These are phyloP conservation scores for Stomatorhinus walkeri DNA, from an alignment of 2,797 vertebrate genomes.

Conservation along the genomic window DNA sequence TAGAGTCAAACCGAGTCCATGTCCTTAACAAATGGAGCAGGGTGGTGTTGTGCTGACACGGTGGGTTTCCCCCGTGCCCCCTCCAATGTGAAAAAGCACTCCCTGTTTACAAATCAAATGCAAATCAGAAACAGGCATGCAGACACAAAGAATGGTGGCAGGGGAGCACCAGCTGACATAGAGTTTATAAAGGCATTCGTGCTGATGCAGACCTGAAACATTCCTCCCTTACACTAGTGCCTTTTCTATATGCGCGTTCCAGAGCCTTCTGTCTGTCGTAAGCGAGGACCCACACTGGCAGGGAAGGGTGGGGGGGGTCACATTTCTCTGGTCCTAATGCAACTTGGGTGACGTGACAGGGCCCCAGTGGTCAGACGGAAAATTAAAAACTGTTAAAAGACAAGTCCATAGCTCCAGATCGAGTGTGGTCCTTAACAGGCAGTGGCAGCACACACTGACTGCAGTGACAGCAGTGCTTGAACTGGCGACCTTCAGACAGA, in stretches of 20 bases:
- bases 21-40: background rate
- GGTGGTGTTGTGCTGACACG: background rate
- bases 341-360: background rate
- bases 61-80: background rate
- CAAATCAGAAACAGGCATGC: background rate
- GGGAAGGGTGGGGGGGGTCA: background rate
- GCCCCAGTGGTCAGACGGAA: background rate
- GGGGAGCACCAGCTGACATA: background rate
- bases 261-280: background rate
- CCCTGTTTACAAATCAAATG: background rate
- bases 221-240: background rate
- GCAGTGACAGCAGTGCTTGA: background rate
- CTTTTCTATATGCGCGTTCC: background rate
- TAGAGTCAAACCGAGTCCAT: background rate
- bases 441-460: background rate
- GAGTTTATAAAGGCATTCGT: background rate
- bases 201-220: background rate
- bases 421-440: background rate
- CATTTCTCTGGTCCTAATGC: background rate
- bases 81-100: background rate
- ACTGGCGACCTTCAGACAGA: background rate
- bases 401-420: background rate
- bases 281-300: background rate
- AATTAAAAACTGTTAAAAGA: slow-evolving; percentile 1
- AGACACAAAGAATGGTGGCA: background rate